Conservation (phyloP, 2,113 vertebrate species). For the Pedionomus torquatus region DNA sequence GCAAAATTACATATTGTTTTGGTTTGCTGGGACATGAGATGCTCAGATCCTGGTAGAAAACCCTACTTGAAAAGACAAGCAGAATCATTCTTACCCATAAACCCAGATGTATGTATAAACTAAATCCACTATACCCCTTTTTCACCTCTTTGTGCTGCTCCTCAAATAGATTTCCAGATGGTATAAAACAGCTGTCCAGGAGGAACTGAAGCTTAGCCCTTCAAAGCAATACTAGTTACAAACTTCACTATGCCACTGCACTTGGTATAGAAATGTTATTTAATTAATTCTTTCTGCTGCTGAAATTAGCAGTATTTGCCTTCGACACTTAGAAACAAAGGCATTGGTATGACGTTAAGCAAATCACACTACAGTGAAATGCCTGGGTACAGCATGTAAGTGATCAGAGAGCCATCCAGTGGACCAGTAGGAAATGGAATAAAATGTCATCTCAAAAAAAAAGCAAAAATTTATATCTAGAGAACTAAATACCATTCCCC, state of each 20-base stretch:
- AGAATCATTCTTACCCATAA: neutral
- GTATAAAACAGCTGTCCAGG: neutral
- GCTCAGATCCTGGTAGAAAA: neutral
- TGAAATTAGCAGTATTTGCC: neutral
- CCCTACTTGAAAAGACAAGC: neutral
- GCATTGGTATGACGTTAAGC: neutral
- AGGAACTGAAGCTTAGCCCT: neutral
- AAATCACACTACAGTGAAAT: neutral
- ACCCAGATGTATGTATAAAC: neutral
- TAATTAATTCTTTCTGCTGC: neutral
- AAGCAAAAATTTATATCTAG: neutral
- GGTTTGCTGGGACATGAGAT: neutral
- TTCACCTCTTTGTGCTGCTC: neutral
- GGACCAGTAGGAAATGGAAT: conserved; percentile 29
- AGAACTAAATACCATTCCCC: neutral
- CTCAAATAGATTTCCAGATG: neutral
- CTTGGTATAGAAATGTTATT: neutral
- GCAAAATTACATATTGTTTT: neutral
- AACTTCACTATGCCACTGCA: neutral
- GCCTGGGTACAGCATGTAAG: neutral
- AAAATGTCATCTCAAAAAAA: neutral
- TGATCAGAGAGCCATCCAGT: conserved; percentile 67
- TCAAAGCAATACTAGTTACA: neutral
- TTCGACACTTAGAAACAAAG: neutral
- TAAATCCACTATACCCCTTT: neutral